These are phyloP conservation scores for Gracilinanus agilis DNA, from an alignment of 2,113 vertebrate genomes.

Conservation along the genomic window DNA sequence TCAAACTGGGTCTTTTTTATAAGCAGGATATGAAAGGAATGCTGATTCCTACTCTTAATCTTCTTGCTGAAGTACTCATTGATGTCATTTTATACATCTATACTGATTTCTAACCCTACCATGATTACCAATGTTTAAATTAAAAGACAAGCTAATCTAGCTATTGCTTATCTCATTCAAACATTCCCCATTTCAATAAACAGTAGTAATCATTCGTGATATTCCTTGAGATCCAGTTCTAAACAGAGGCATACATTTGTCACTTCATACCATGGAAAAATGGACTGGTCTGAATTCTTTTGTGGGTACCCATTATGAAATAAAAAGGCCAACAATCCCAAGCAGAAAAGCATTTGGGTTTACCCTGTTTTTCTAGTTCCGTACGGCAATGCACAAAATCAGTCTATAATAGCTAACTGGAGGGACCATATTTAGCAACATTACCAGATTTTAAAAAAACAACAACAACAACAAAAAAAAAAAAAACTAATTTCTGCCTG, in stretches of 20 bases:
- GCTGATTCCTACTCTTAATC: neutral
- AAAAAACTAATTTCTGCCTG: neutral
- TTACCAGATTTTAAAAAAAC: neutral
- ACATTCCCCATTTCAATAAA: conserved; percentile 22
- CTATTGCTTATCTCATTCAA: conserved; percentile 39
- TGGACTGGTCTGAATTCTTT: neutral
- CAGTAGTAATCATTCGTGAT: neutral
- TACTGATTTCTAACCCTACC: conserved; percentile 18
- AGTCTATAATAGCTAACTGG: neutral
- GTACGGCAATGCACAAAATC: neutral
- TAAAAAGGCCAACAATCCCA: neutral
- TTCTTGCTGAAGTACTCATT: conserved; percentile 24
- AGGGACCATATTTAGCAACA: neutral
- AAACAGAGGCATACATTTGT: neutral
- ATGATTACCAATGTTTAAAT: conserved; percentile 38
- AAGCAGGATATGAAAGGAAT: conserved; percentile 27
- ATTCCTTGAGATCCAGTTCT: neutral
- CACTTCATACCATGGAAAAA: neutral
- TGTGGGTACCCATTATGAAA: neutral
- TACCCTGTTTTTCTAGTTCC: neutral
- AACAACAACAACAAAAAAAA: no score
- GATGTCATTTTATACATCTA: neutral
- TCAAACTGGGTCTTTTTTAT: conserved; percentile 24
- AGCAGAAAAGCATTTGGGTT: neutral
- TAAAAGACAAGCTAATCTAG: conserved; percentile 16